Conservation (phyloP, 2,797 vertebrate genomes). For the Anableps anableps region DNA sequence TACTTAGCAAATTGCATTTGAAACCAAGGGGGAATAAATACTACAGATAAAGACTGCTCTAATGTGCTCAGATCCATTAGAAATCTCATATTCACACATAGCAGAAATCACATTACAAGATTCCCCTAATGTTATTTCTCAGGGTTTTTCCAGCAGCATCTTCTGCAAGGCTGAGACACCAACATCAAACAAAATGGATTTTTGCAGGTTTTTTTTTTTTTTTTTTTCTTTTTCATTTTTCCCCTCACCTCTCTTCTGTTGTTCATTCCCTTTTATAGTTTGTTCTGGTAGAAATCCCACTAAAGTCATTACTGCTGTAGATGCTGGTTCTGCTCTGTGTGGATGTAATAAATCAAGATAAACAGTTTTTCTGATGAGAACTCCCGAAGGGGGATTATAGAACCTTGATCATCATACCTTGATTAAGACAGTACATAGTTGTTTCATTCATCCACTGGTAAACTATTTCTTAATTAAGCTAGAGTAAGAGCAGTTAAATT, state of each 20-base stretch:
- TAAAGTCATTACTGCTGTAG: constrained; percentile 41
- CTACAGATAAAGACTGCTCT: constrained; percentile 83
- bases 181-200: constrained; percentile 87
- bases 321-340: constrained; percentile 50
- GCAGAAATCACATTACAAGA: constrained; percentile 84
- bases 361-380: constrained; percentile 29
- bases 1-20: constrained; percentile 86
- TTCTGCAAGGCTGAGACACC: constrained; percentile 70
- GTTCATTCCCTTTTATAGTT: constrained; percentile 36
- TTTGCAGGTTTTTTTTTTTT: constrained; percentile 44
- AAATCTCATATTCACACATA: constrained; percentile 87
- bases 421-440: background rate
- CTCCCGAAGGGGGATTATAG: constrained; percentile 10
- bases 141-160: constrained; percentile 70
- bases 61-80: constrained; percentile 86
- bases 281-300: constrained; percentile 44
- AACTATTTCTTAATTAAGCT: background rate
- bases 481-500: background rate
- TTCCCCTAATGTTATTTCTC: constrained; percentile 82
- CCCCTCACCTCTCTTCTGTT: constrained; percentile 46
- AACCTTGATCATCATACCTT: background rate
- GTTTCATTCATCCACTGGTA: background rate
- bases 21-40: constrained; percentile 85
- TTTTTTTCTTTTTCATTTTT: background rate
- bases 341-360: constrained; percentile 58